These are phyloP conservation scores for Psilanteris sp. DNA, from an alignment of 1,140 invertebrate genomes.

Conservation along the genomic window DNA sequence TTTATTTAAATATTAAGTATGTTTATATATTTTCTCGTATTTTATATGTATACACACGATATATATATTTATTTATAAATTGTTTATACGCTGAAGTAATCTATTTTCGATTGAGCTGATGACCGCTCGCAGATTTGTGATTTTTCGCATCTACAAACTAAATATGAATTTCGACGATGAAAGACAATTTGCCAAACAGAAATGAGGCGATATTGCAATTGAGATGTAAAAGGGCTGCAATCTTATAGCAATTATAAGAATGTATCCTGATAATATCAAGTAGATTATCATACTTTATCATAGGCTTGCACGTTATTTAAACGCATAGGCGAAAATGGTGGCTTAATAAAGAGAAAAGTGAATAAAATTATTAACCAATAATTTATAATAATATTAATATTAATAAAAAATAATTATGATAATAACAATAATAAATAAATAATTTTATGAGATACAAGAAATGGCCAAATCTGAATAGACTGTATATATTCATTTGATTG, in stretches of 20 bases:
- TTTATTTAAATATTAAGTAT: slow-evolving; percentile 29
- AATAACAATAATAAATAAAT: slow-evolving; percentile 24
- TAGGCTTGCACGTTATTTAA: slow-evolving; percentile 62
- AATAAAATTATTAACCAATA: too few relatives aligned
- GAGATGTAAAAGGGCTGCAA: slow-evolving; percentile 41
- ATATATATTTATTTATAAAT: slow-evolving; percentile 6
- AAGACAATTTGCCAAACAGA: slow-evolving; percentile 1
- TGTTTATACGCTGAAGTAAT: background rate
- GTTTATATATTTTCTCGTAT: slow-evolving; percentile 7
- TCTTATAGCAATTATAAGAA: slow-evolving; percentile 49
- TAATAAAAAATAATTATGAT: background rate
- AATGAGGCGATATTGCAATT: background rate
- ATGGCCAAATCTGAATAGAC: slow-evolving; percentile 69
- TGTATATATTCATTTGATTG: slow-evolving; percentile 72
- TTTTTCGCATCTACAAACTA: slow-evolving; percentile 1
- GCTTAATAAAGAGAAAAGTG: slow-evolving; percentile 39
- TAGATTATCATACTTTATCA: slow-evolving; percentile 60
- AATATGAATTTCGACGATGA: slow-evolving; percentile 17
- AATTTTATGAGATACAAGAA: slow-evolving; percentile 62
- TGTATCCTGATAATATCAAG: slow-evolving; percentile 58
- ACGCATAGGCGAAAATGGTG: slow-evolving; percentile 48
- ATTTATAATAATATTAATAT: too few relatives aligned
- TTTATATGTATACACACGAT: too few relatives aligned
- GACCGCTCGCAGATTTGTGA: background rate
- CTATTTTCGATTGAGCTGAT: background rate